Conservation (phyloP, 2,113 vertebrate genomes). For the Bubo blakistoni region DNA sequence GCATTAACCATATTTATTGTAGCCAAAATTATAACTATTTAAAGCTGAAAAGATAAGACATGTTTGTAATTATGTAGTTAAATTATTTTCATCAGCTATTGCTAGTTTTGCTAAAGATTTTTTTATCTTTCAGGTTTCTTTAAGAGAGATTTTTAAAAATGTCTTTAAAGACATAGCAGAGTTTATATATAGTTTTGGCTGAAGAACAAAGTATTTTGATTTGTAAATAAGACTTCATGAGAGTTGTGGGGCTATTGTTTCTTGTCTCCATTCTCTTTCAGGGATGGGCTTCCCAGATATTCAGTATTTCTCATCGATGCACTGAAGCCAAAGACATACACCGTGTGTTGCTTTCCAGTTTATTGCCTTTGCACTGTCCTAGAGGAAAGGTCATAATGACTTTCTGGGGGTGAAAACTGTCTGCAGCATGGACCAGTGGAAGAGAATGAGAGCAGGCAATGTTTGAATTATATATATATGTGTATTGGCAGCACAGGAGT, state of each 20-base stretch:
- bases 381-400: background rate
- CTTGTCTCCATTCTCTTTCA: background rate
- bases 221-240: background rate
- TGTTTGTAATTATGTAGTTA: background rate
- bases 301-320: background rate
- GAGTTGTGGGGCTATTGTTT: background rate
- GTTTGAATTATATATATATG: background rate
- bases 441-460: background rate
- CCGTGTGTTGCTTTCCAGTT: background rate
- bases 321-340: background rate
- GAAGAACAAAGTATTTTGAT: background rate
- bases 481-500: background rate
- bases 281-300: background rate
- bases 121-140: background rate
- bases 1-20: background rate
- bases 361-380: background rate
- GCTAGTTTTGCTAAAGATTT: background rate
- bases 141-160: background rate
- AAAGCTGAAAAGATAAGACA: background rate
- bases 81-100: background rate
- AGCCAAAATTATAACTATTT: background rate
- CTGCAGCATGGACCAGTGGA: background rate
- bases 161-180: background rate
- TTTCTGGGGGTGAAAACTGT: background rate
- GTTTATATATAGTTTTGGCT: background rate